Percentiles rank a stretch among this genome's conserved stretches.
Conservation (phyloP, 2,888 invertebrate species). For the Augiades crinisus region DNA sequence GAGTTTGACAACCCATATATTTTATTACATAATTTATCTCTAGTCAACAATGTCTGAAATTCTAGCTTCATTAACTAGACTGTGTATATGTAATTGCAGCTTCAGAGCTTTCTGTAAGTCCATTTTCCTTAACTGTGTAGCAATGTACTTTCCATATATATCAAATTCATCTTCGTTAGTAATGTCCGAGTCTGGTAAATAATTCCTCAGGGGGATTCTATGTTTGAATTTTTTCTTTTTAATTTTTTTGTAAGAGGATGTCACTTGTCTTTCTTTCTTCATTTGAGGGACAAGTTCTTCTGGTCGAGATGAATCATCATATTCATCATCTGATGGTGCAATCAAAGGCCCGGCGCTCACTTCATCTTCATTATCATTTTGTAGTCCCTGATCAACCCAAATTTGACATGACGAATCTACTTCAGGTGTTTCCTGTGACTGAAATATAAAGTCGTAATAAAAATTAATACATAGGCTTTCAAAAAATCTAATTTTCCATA, state of each 20-base stretch:
- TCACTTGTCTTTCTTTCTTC: conserved; percentile 40
- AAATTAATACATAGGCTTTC: too few relatives aligned
- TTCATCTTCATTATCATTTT: conserved; percentile 44
- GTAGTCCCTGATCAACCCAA: conserved; percentile 51
- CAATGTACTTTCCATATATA: conserved; percentile 73
- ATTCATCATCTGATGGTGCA: conserved; percentile 50
- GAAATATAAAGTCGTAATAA: too few relatives aligned
- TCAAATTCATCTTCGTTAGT: conserved; percentile 70
- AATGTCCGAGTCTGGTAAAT: conserved; percentile 22
- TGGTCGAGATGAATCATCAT: conserved; percentile 43
- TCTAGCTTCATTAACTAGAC: conserved; percentile 65
- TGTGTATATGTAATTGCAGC: conserved; percentile 67
- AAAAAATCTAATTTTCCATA: too few relatives aligned
- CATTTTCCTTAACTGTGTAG: conserved; percentile 67
- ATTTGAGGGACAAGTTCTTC: conserved; percentile 36
- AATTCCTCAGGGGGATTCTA: conserved; percentile 31
- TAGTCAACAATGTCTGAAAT: conserved; percentile 49
- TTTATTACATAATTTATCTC: background rate
- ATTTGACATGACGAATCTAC: conserved; percentile 56
- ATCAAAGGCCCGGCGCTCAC: conserved; percentile 53
- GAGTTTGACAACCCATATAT: too few relatives aligned
- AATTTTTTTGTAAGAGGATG: conserved; percentile 41
- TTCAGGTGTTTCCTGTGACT: conserved; percentile 51
- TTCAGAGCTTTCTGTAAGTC: conserved; percentile 61
- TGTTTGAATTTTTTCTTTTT: conserved; percentile 56